phyloP scores from a whole-genome alignment of 2,113 vertebrate genomes.

The Ardeotis arabs region DNA sequence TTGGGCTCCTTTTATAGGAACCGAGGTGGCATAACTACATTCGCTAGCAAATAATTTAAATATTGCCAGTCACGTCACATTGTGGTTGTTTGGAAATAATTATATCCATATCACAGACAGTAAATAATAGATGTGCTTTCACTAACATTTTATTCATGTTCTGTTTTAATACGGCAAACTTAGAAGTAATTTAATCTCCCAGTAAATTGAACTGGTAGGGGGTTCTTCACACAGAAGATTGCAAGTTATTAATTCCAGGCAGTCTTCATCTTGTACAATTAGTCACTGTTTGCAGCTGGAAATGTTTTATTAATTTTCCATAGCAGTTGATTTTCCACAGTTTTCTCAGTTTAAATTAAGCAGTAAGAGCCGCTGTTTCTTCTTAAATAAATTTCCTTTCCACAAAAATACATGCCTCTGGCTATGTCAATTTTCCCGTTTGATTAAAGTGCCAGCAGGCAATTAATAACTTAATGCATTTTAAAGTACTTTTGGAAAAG shows the following conservation, averaged over 20 bases:
- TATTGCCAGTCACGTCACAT: constrained; percentile 85
- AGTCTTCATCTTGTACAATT: constrained; percentile 91
- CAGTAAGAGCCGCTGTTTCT: constrained; percentile 85
- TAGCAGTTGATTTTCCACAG: constrained; percentile 86
- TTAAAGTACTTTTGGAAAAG: constrained; percentile 88
- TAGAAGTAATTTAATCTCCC: constrained; percentile 92
- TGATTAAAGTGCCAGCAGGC: constrained; percentile 88
- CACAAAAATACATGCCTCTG: constrained; percentile 84
- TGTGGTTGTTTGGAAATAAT: constrained; percentile 89
- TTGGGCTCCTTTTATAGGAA: constrained; percentile 13
- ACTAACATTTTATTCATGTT: constrained; percentile 87
- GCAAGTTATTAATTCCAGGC: constrained; percentile 89
- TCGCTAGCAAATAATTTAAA: constrained; percentile 78
- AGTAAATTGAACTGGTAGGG: constrained; percentile 91
- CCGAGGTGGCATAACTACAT: constrained; percentile 21
- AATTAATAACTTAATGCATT: constrained; percentile 91
- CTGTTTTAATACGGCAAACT: constrained; percentile 92
- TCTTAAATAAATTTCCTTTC: constrained; percentile 88
- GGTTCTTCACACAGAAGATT: constrained; percentile 88
- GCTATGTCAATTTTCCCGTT: constrained; percentile 87
- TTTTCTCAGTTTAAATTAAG: constrained; percentile 88
- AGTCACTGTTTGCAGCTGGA: constrained; percentile 90
- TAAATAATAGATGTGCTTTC: constrained; percentile 91
- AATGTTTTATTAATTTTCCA: constrained; percentile 90
- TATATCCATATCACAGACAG: constrained; percentile 95